Base-by-base conservation (phyloP, 2,888 invertebrate genomes). In the Cyclophora albipunctata region DNA sequence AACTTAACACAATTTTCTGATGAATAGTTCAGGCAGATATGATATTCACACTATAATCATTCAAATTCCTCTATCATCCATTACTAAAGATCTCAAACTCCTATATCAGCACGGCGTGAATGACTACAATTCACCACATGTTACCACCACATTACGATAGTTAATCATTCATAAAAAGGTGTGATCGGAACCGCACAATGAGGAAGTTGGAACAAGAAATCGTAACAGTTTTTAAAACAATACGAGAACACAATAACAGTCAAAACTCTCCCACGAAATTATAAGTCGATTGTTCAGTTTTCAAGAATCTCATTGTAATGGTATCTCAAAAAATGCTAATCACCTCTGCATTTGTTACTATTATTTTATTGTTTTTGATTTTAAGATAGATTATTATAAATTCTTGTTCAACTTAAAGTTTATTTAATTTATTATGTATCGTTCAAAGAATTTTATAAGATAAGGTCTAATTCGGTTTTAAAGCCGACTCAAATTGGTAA, bases 261-360 rank as follows among this genome's bases (percentile, higher is more conserved):
- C 47, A 45, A 41, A 51, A 66, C 47, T 64, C 64, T 81, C 84
- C 67, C 82, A 84, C 74, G 75, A 75, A 75, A 74, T 73, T 67
- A 75, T 71, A 64, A 4, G 67, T 66, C 78, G 62, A 78, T 81
- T 75, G 82, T 75, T 66, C 66, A 65, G 66, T 71, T 79, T 75
- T 76, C 73, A 73, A 71, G 71, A 77, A 66, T 60, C 63, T 58
- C 67, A 65, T 62, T 60, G 55, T 62, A 65, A 66, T 64, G 63
- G 64, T 51, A 48, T 49, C 48, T 53, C 47, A 52, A 54, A 60
- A 58, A 61, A 58, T 54, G 46, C 37, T 41, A 34, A 48, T 45
- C 37, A 37, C 37, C 37, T 37, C 37, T 5, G 2, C 20, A 20
- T 20, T 20, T 20, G 34, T 45, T 34, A 7, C 7, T 4, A 45